Conservation (phyloP, 2,888 invertebrate genomes). For the Noctua janthe region DNA sequence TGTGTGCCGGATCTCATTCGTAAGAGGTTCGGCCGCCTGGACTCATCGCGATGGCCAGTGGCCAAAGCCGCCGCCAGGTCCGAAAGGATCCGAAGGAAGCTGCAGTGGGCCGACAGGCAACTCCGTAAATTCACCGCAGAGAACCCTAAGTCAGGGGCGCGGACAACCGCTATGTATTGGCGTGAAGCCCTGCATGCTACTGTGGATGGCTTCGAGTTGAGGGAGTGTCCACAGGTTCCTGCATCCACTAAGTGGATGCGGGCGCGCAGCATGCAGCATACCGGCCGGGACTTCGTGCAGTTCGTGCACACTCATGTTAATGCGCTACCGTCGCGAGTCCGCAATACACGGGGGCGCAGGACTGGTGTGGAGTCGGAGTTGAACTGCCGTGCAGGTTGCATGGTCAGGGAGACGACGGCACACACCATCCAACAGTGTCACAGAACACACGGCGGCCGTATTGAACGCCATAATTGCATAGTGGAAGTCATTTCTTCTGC, state of each 20-base stretch:
- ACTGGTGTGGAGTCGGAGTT: too few species aligned
- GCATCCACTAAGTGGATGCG: constrained; percentile 2
- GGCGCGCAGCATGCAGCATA: neutral
- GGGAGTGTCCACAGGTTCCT: constrained; percentile 25
- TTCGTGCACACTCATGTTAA: constrained; percentile 40
- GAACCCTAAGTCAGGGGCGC: constrained; percentile 4
- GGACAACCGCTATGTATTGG: constrained; percentile 18
- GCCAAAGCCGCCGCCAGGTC: constrained; percentile 36
- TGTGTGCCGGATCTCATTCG: constrained; percentile 5
- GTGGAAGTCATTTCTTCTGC: constrained; percentile 57
- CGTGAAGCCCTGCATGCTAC: constrained; percentile 35
- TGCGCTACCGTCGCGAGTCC: constrained; percentile 48
- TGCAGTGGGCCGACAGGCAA: constrained; percentile 46
- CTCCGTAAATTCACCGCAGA: neutral
- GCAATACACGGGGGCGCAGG: constrained; percentile 28
- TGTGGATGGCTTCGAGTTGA: constrained; percentile 43
- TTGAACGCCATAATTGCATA: constrained; percentile 69
- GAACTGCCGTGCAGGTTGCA: constrained; percentile 33
- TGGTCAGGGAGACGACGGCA: constrained; percentile 65
- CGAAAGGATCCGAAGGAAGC: constrained; percentile 44
- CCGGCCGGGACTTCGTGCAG: constrained; percentile 42
- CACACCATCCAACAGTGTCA: too few species aligned
- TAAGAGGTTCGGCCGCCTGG: constrained; percentile 16
- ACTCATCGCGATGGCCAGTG: constrained; percentile 16
- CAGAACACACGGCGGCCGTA: constrained; percentile 72